phyloP scores from a whole-genome alignment of 2,113 vertebrate genomes.

The Anguilla japonica region DNA sequence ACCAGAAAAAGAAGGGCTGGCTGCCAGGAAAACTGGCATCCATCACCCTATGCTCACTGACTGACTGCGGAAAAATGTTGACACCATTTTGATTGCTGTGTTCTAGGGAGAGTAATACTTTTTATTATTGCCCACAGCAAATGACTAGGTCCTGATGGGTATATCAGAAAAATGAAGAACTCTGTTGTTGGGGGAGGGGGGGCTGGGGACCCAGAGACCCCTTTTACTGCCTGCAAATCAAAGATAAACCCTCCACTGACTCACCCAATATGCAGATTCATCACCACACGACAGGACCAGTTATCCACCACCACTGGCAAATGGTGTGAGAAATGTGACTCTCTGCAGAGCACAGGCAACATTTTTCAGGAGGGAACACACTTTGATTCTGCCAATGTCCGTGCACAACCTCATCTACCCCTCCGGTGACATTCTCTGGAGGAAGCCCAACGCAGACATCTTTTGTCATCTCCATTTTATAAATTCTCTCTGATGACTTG shows the following conservation, averaged over 20 bases:
- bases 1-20: neutral
- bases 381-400: neutral
- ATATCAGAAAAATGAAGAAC: constrained; percentile 15
- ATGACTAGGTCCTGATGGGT: constrained; percentile 20
- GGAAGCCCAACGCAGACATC: neutral
- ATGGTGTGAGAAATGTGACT: constrained; percentile 57
- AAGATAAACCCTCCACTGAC: constrained; percentile 35
- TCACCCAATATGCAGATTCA: constrained; percentile 48
- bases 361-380: constrained; percentile 51
- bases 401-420: neutral
- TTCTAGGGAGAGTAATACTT: constrained; percentile 29
- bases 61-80: neutral
- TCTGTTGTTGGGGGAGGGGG: neutral
- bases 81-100: constrained; percentile 13
- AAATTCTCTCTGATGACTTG: neutral
- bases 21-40: constrained; percentile 8
- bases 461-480: neutral
- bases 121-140: constrained; percentile 20
- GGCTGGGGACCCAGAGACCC: constrained; percentile 10
- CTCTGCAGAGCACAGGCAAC: constrained; percentile 38
- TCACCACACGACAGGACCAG: constrained; percentile 46
- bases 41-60: neutral
- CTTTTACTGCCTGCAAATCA: constrained; percentile 27
- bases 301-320: constrained; percentile 53
- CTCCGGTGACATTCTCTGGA: neutral